Conservation (phyloP, 2,113 vertebrate species). For the Pipra filicauda region DNA sequence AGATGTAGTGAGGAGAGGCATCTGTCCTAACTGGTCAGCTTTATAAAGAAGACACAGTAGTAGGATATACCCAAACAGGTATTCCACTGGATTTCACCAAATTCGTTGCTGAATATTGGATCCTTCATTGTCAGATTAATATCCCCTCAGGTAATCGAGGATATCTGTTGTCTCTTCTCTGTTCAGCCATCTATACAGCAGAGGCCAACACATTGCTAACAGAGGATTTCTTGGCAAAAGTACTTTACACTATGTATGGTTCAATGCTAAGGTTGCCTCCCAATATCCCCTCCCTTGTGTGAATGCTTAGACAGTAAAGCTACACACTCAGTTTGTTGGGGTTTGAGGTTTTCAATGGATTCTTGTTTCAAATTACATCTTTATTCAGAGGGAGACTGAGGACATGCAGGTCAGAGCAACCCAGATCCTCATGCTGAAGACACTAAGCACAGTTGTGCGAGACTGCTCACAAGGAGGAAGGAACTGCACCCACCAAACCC, state of each 20-base stretch:
- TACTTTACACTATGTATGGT: not conserved
- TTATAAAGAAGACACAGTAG: not conserved
- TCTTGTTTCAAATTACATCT: not conserved
- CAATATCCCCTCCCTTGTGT: not conserved
- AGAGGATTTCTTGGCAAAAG: not conserved
- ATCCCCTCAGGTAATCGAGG: rapidly evolving
- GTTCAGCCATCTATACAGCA: not conserved
- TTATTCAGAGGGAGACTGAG: not conserved
- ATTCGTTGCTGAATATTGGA: not conserved
- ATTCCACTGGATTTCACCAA: not conserved
- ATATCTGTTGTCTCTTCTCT: not conserved
- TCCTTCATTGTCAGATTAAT: not conserved
- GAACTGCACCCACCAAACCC: not conserved
- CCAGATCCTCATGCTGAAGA: not conserved
- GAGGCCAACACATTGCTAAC: not conserved
- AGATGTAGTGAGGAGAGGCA: not conserved
- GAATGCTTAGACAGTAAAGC: not conserved
- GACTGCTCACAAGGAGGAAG: not conserved
- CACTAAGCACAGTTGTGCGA: not conserved
- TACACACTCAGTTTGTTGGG: not conserved
- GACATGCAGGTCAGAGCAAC: not conserved
- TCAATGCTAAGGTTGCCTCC: not conserved
- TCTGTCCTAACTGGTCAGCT: not conserved
- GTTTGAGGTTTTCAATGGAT: not conserved
- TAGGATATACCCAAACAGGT: not conserved